phyloP scores from a whole-genome alignment of 2,888 invertebrate species.

The Strigamia maritima region DNA sequence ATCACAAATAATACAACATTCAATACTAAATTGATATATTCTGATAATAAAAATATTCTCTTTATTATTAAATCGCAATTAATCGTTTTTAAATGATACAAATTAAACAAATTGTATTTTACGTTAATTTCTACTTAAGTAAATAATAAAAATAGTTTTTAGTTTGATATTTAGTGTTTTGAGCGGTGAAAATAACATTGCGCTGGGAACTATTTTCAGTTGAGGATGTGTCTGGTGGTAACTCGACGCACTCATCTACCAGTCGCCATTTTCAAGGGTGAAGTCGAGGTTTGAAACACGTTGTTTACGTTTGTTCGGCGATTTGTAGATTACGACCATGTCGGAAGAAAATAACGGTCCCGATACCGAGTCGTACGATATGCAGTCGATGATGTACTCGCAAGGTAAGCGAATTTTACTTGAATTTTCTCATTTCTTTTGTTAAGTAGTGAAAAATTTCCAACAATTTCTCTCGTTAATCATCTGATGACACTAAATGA shows the following conservation, averaged over 20 bases:
- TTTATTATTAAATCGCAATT: no score
- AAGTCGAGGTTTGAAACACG: constrained; percentile 9
- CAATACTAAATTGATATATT: no score
- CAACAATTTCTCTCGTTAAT: background rate
- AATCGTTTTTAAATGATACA: no score
- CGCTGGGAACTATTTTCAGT: background rate
- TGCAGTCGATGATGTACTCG: background rate
- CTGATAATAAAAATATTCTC: no score
- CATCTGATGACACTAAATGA: background rate
- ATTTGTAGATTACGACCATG: constrained; percentile 9
- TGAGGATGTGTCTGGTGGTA: background rate
- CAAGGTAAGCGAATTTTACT: background rate
- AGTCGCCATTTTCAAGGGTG: constrained; percentile 23
- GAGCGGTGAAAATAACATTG: background rate
- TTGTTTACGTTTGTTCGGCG: background rate
- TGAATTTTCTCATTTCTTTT: background rate
- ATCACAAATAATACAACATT: no score
- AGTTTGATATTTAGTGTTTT: background rate
- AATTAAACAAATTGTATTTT: no score
- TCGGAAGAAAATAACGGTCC: constrained; percentile 22
- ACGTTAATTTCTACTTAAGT: no score
- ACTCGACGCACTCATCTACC: background rate
- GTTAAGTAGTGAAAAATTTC: background rate
- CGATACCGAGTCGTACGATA: background rate
- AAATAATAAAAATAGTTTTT: background rate